phyloP scores from a whole-genome alignment of 1,140 invertebrate genomes.

The Vanessa atalanta region DNA sequence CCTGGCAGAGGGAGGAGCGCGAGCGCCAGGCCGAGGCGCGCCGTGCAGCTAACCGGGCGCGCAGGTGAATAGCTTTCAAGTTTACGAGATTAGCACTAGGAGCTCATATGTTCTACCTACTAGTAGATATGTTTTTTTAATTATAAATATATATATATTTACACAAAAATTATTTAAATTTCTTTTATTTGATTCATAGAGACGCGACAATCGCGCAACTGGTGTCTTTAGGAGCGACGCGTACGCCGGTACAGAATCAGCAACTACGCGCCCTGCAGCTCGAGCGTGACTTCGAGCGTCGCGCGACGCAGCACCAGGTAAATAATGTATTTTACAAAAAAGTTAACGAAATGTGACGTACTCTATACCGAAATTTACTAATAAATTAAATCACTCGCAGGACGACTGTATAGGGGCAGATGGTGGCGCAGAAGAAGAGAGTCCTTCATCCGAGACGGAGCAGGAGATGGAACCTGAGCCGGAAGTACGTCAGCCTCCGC shows the following conservation, averaged over 20 bases:
- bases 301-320: slow-evolving; percentile 90
- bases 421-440: slow-evolving; percentile 39
- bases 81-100: too few species aligned
- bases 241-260: slow-evolving; percentile 91
- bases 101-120: too few species aligned
- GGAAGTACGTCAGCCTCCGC: slow-evolving; percentile 51
- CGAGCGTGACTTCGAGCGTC: slow-evolving; percentile 93
- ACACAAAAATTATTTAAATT: neutral
- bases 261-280: slow-evolving; percentile 90
- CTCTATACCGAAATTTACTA: neutral
- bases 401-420: slow-evolving; percentile 55
- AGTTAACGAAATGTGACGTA: too few species aligned
- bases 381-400: slow-evolving; percentile 33
- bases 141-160: neutral
- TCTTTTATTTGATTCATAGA: slow-evolving; percentile 78
- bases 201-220: slow-evolving; percentile 93
- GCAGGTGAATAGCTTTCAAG: slow-evolving; percentile 44
- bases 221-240: slow-evolving; percentile 81
- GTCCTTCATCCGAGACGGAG: slow-evolving; percentile 26
- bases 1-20: slow-evolving; percentile 94
- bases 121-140: too few species aligned
- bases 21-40: slow-evolving; percentile 89
- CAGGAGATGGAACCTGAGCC: slow-evolving; percentile 28
- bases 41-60: slow-evolving; percentile 83
- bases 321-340: neutral